Conservation (phyloP, 2,113 vertebrate genomes). For the Garra rufa region DNA sequence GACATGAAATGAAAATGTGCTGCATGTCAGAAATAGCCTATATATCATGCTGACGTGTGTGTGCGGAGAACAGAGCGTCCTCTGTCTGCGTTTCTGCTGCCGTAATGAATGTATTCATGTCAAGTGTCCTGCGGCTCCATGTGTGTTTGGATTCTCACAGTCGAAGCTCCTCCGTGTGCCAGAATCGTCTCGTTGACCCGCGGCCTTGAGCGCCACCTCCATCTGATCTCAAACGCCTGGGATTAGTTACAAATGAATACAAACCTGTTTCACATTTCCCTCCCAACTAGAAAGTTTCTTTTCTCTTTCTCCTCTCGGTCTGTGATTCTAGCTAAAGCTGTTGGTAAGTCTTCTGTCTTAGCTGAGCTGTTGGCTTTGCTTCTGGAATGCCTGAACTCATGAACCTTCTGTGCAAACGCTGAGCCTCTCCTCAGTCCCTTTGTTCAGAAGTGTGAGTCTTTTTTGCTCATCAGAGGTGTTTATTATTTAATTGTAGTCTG, state of each 20-base stretch:
- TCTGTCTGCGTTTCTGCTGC: not conserved
- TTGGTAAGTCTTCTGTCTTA: slow-evolving; percentile 43
- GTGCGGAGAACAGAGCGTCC: not conserved
- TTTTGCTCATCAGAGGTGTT: not conserved
- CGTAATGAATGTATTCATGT: not conserved
- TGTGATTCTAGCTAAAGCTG: slow-evolving; percentile 30
- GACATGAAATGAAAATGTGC: not conserved
- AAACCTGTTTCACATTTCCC: slow-evolving; percentile 42
- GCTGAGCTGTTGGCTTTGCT: slow-evolving; percentile 42
- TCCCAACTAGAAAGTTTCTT: not conserved
- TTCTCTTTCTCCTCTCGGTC: slow-evolving; percentile 29
- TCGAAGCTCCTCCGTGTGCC: not conserved
- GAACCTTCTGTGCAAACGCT: slow-evolving; percentile 40
- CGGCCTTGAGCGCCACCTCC: not conserved
- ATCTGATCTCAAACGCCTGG: not conserved
- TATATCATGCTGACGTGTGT: not conserved
- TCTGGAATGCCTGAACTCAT: slow-evolving; percentile 52
- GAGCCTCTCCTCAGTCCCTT: slow-evolving; percentile 22
- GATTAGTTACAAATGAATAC: slow-evolving; percentile 3
- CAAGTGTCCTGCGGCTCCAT: not conserved
- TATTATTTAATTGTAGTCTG: not conserved
- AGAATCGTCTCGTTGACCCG: not conserved
- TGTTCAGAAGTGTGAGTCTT: not conserved
- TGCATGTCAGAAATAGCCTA: too few relatives aligned
- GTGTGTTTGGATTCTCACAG: not conserved